Percentiles rank a stretch among this genome's conserved stretches.
These are phyloP conservation scores for Rhombomys opimus DNA, from an alignment of 2,113 vertebrate genomes.

Conservation along the genomic window DNA sequence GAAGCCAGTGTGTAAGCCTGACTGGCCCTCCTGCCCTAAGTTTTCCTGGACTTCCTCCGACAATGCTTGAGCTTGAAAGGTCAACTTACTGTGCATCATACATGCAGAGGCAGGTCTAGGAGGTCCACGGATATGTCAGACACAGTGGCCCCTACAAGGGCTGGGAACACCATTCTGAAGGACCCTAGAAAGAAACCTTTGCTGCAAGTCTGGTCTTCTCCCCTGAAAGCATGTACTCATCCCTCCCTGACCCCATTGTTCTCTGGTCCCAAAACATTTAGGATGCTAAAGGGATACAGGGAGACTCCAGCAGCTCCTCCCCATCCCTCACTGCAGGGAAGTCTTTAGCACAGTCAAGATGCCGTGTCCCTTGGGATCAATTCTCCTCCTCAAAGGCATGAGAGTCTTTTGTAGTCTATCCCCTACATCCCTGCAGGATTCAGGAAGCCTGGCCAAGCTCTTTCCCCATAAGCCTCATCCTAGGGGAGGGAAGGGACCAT, in stretches of 20 bases:
- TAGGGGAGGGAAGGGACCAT: constrained; percentile 50
- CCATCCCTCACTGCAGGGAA: not conserved
- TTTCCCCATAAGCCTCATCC: constrained; percentile 12
- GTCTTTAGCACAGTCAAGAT: not conserved
- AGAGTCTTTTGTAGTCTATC: not conserved
- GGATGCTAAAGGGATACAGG: not conserved
- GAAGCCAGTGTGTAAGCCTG: not conserved
- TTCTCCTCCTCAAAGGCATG: not conserved
- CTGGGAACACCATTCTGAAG: not conserved
- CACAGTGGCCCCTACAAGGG: fast-evolving
- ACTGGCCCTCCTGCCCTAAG: not conserved
- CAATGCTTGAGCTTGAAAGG: no score
- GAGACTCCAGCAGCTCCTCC: not conserved
- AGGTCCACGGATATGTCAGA: not conserved
- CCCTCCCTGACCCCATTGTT: no score
- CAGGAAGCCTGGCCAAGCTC: not conserved
- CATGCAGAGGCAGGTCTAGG: not conserved
- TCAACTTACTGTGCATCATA: not conserved
- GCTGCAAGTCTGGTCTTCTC: fast-evolving
- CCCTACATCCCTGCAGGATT: not conserved
- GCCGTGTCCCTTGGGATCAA: not conserved
- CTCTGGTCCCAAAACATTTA: not conserved
- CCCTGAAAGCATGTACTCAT: not conserved
- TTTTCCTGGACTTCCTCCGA: not conserved
- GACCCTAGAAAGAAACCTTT: not conserved